Base-by-base conservation (phyloP, 2,888 invertebrate species). In the Drosophila multiciliata region DNA sequence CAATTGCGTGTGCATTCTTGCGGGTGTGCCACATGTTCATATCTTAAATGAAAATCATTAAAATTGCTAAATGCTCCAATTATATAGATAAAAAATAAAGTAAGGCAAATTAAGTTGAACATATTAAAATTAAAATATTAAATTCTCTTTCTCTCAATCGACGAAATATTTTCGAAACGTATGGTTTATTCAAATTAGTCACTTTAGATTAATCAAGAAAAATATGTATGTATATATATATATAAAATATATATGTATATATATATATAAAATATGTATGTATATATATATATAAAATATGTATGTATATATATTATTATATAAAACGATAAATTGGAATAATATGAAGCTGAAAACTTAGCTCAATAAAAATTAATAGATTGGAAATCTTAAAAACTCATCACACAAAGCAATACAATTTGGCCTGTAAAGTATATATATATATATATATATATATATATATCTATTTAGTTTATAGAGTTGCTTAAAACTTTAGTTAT, bases 1-100 rank as follows among this genome's bases (percentile, higher is more conserved):
- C 53, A 70, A 75, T 79, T 75, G 62, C 65, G n/a, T 36, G 50
- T 40, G 26, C 38, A 42, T 20, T 20, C 23, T 17, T 42, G 52
- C 33, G 5, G 36, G 23, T 15, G 2, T 23, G 50, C 48, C 49
- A 38, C 57, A 64, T 66, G 15, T 2, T 32, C 45, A 66, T 54
- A 54, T 63, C 62, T 62, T 52, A 15, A 77, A 57, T 52, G 42
- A 15, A 77, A 42, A 32, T 54, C 20, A 36, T 70, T 33, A 42
- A 33, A 40, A 12, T 15, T 15, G 15, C 32, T 20, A 3, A 15
- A 33, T 33, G 23, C 32, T 57, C 4, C 12, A 20, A 33, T 12
- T 29, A 29, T 11, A 33, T 20, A 3, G 12, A 52, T 20, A 7
- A 33, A 23, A 38, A 45, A 48, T 9, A n/a, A 5, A 11, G 4